Percentiles rank a stretch among this genome's conserved stretches.
phyloP scores from a whole-genome alignment of 2,888 invertebrate species.

The Silvanus unidentatus region DNA sequence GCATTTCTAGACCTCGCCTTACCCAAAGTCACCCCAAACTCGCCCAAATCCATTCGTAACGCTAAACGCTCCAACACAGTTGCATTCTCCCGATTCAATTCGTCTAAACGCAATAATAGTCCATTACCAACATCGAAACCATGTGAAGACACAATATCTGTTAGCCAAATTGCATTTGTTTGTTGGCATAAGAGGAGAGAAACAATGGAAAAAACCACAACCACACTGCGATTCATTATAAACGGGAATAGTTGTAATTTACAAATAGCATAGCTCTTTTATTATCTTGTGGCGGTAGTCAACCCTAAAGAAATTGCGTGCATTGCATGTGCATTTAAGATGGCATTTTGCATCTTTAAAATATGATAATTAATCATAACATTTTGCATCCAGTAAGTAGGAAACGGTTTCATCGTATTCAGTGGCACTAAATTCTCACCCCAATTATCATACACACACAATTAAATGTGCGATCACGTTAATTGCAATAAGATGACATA shows the following conservation, averaged over 20 bases:
- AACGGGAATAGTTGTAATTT: conserved; percentile 27
- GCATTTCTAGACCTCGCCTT: conserved; percentile 48
- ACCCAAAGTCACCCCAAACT: conserved; percentile 50
- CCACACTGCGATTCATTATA: conserved; percentile 30
- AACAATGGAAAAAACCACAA: conserved; percentile 17
- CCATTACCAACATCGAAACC: conserved; percentile 34
- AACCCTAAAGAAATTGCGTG: conserved; percentile 40
- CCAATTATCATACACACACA: neutral
- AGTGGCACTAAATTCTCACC: neutral
- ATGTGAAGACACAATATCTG: conserved; percentile 29
- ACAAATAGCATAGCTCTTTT: too few relatives aligned
- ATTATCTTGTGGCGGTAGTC: conserved; percentile 38
- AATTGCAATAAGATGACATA: too few relatives aligned
- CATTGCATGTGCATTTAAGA: neutral
- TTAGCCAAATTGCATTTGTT: conserved; percentile 26
- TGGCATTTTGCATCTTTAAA: neutral
- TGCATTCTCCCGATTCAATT: conserved; percentile 29
- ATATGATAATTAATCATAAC: neutral
- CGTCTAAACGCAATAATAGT: conserved; percentile 31
- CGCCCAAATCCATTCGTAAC: conserved; percentile 52
- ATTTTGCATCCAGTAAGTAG: too few relatives aligned
- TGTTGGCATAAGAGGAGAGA: too few relatives aligned
- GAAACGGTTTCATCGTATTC: too few relatives aligned
- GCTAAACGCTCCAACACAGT: conserved; percentile 51
- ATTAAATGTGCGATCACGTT: too few relatives aligned